Evolutionary conservation across 2,888 invertebrate genomes (phyloP).

Genomic region (Microdon myrmicae): DNA sequence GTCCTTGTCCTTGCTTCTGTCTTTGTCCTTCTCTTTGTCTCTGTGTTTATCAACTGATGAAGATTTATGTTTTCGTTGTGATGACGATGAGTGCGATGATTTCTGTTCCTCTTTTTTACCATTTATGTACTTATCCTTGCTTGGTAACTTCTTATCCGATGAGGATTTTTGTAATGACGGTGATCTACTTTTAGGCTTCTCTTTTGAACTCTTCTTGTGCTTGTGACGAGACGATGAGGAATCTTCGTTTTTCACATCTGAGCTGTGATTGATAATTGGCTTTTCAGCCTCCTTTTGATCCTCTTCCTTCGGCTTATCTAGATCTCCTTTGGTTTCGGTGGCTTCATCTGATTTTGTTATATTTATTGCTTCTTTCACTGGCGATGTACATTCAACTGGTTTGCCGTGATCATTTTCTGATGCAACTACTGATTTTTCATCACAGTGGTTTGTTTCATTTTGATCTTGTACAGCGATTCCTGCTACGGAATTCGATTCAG

Average conservation of each 20-base stretch:
- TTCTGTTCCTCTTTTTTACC: slow-evolving; percentile 22
- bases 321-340: slow-evolving; percentile 18
- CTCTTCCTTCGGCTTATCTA: slow-evolving; percentile 13
- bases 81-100: slow-evolving; percentile 24
- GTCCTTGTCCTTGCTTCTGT: slow-evolving; percentile 26
- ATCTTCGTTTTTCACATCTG: too few relatives aligned
- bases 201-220: slow-evolving; percentile 34
- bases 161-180: slow-evolving; percentile 7
- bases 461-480: too few relatives aligned
- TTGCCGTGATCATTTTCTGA: too few relatives aligned
- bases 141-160: slow-evolving; percentile 13
- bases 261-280: not conserved
- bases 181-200: slow-evolving; percentile 14
- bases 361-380: slow-evolving; percentile 4
- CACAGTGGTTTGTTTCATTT: too few relatives aligned
- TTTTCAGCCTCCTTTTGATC: slow-evolving; percentile 4
- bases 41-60: too few relatives aligned
- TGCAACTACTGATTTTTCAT: too few relatives aligned
- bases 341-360: slow-evolving; percentile 10
- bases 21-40: too few relatives aligned
- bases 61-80: slow-evolving; percentile 50
- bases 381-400: too few relatives aligned
- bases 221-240: slow-evolving; percentile 27
- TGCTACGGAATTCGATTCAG: too few relatives aligned
- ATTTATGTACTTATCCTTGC: slow-evolving; percentile 20